Conservation (phyloP, 2,888 invertebrate genomes). For the Furcula furcula region DNA sequence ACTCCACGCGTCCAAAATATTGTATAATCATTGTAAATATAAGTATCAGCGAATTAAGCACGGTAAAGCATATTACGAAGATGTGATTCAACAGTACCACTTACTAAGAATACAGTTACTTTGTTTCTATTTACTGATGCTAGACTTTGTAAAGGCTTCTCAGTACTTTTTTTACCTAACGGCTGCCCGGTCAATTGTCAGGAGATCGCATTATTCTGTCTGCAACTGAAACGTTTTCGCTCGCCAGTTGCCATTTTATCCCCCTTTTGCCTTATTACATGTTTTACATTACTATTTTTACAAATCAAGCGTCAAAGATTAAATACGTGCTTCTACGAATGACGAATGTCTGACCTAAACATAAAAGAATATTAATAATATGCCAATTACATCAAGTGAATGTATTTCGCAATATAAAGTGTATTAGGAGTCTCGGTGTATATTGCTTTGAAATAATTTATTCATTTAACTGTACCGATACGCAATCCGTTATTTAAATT, state of each 20-base stretch:
- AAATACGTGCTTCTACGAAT: conserved; percentile 5
- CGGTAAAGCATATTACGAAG: background rate
- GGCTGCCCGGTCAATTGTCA: conserved; percentile 46
- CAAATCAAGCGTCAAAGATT: conserved; percentile 13
- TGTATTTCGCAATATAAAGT: background rate
- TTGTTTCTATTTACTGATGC: background rate
- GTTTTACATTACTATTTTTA: conserved; percentile 32
- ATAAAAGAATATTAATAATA: conserved; percentile 6
- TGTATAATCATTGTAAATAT: no score
- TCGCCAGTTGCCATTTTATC: conserved; percentile 38
- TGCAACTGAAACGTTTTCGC: conserved; percentile 42
- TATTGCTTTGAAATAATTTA: background rate
- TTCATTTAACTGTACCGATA: background rate
- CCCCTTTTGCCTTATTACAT: conserved; percentile 36
- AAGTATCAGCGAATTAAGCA: background rate
- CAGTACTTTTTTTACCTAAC: conserved; percentile 28
- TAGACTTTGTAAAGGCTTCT: conserved; percentile 30
- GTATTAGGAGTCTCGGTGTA: background rate
- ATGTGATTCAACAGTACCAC: background rate
- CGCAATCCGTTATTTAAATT: conserved; percentile 37
- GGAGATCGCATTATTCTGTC: conserved; percentile 38
- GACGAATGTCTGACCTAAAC: background rate
- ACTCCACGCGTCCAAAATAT: no score
- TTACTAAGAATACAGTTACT: background rate
- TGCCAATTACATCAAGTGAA: conserved; percentile 6